phyloP scores from a whole-genome alignment of 2,888 invertebrate genomes.

The Cheilosia urbana region DNA sequence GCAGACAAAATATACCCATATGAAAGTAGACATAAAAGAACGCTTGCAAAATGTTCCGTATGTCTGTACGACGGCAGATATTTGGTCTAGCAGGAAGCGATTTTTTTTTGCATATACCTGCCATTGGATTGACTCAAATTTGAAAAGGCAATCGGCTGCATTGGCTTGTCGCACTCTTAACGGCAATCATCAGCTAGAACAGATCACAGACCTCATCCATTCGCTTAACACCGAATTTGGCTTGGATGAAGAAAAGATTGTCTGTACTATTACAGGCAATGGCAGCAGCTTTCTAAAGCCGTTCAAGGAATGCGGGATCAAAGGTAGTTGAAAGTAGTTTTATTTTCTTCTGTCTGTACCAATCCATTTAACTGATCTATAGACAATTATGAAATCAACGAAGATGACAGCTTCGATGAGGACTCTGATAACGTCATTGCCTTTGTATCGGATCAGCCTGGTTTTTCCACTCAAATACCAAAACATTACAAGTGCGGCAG shows the following conservation, averaged over 20 bases:
- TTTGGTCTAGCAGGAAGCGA: constrained; percentile 37
- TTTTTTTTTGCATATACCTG: constrained; percentile 17
- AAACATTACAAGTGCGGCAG: background rate
- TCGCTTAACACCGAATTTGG: background rate
- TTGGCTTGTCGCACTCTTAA: background rate
- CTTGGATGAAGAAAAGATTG: background rate
- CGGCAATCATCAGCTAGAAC: background rate
- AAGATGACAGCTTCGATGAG: background rate
- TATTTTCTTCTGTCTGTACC: background rate
- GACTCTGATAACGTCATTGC: background rate
- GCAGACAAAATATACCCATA: background rate
- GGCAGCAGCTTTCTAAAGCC: background rate
- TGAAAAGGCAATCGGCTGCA: background rate
- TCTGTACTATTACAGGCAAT: background rate
- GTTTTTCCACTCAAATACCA: background rate
- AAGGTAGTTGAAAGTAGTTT: background rate
- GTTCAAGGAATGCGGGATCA: background rate
- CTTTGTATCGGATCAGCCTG: background rate
- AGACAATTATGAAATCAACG: background rate
- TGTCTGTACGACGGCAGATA: constrained; percentile 47
- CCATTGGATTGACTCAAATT: background rate
- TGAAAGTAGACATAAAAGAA: background rate
- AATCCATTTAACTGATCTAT: background rate
- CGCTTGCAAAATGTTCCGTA: background rate
- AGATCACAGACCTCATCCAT: background rate